Evolutionary conservation across 2,797 vertebrate genomes (phyloP).

Genomic region (Myotis pilosus): DNA sequence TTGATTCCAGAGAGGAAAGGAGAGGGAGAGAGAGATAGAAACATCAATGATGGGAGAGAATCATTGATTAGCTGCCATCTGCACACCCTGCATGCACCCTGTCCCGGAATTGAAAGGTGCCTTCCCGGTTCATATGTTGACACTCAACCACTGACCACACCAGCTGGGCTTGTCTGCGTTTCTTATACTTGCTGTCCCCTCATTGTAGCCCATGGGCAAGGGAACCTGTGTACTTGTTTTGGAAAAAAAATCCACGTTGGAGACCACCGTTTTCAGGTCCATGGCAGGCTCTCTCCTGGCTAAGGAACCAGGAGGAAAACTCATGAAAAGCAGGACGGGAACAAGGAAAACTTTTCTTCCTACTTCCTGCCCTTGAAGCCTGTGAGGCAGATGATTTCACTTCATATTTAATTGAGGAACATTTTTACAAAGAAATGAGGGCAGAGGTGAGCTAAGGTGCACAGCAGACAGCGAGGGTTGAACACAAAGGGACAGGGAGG

Average conservation of each 20-base stretch:
- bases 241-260: neutral
- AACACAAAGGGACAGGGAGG: too few species aligned
- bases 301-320: neutral
- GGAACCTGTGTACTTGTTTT: neutral
- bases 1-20: too few species aligned
- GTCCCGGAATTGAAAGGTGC: too few species aligned
- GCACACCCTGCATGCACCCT: accelerated
- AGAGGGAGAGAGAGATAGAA: too few species aligned
- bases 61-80: too few species aligned
- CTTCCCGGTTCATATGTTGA: too few species aligned
- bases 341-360: neutral
- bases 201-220: accelerated
- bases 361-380: neutral
- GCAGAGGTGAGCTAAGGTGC: neutral
- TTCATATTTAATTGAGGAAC: neutral
- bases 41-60: too few species aligned
- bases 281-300: neutral
- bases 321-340: neutral
- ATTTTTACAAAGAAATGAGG: neutral
- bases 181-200: neutral
- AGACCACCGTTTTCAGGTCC: neutral
- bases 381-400: neutral
- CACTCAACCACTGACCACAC: too few species aligned
- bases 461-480: too few species aligned
- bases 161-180: neutral